Base-by-base conservation (phyloP, 2,797 vertebrate species). In the Epinephelus awoara region DNA sequence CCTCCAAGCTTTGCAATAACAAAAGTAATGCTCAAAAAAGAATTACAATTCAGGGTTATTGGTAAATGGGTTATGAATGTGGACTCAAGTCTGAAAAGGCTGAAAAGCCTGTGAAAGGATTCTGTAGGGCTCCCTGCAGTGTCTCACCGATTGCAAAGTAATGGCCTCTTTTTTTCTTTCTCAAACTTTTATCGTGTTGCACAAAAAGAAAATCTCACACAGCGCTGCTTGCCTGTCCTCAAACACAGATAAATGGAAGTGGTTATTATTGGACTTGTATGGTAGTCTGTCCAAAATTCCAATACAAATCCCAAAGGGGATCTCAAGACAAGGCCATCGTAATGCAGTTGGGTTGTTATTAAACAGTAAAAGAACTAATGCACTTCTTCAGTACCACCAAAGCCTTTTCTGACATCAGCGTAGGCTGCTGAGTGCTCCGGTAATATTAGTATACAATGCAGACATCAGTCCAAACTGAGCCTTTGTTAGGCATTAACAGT, bases 401-500 rank as follows among this genome's bases (percentile, higher is more conserved):
- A 67, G 9, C 5, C 56, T 34, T 52, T 49, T 72, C 51, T 71
- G n/a, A 75, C 67, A 50, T 79, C 9, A 76, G 68, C 50, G 54
- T 63, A 68, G 54, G 50, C 62, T 68, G 34, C 56, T 57, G 19
- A 83, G 54, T 62, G 63, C 58, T 71, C 47, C 2, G 17, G 4
- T 79, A 57, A 77, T 65, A 75, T 66, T 74, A 79, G 64, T 75
- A 59, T 54, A 72, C 54, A 82, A 70, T 66, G 64, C 61, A 72
- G 29, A 83, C 51, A 44, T 61, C 68, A 73, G 69, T 80, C 57
- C 68, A 68, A 80, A 73, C 42, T 6, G 25, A 74, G 63, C 29
- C 21, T 80, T 79, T 79, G 64, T 82, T 42, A 27, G 73, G 34
- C 71, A 74, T 87, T 84, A 83, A 77, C 61, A 72, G 80, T 73